Evolutionary conservation across 2,888 invertebrate genomes (phyloP), one percentile per base, ranked within the genome.

Genomic region (Aspidapion aeneum): DNA sequence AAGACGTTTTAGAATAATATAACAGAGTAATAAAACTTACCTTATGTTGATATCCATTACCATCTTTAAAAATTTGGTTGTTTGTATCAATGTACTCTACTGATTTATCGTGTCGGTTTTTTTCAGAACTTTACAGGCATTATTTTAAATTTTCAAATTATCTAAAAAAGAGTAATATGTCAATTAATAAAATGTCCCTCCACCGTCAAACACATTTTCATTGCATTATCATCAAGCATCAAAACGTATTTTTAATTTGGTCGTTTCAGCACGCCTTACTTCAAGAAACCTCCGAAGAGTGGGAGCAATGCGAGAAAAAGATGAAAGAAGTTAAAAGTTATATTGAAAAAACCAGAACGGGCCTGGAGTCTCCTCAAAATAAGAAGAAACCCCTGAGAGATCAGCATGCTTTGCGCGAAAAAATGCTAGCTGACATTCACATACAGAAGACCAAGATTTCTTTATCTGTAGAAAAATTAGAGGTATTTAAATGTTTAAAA

Each of bases 261-360:
- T 48, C 49, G 9, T 70, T 85, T 67, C 80, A 94, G 94, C 91
- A 91, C 77, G 90, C 93, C 55, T 82, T 94, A 71, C 84, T 96
- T 65, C 93, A 93, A 85, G 96, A 96, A 82, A 89, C 94, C 60
- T 90, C 92, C 57, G 95, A 96, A 78, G 96, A 96, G 82, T 96
- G 96, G 94, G 95, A 96, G 78, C 93, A 96, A 79, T 96, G 95
- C 81, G 96, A 96, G 80, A 91, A 88, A 79, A 96, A 97, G 80
- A 86, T 96, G 79, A 92, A 93, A 79, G 96, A 96, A 72, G 92
- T 93, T 55, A 89, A 88, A 65, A 85, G 85, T 69, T 97, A 96
- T 95, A 87, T 96, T 71, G 95, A 96, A 66, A 94, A 94, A 75
- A 90, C 94, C 7, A 85, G 87, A 69, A 86, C 88, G 69, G 84